These are phyloP conservation scores for Heterotis niloticus DNA, from an alignment of 2,113 vertebrate species.

Conservation along the genomic window DNA sequence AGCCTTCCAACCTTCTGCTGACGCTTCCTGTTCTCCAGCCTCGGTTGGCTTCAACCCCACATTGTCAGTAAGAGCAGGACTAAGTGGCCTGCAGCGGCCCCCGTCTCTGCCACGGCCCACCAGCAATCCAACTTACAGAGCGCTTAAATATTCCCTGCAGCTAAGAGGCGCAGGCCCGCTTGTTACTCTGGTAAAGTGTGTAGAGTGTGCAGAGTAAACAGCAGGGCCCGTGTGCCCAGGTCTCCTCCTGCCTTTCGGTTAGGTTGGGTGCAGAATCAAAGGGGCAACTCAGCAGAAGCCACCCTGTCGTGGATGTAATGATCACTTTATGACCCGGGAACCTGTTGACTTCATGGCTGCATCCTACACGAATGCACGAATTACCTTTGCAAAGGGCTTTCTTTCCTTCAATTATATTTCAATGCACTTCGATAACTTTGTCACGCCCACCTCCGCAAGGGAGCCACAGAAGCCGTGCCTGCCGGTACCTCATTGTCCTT, in stretches of 20 bases:
- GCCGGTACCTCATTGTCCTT: too few relatives aligned
- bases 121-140: background rate
- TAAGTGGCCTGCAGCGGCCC: background rate
- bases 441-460: background rate
- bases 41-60: background rate
- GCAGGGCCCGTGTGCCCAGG: background rate
- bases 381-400: too few relatives aligned
- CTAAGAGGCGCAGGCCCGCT: background rate
- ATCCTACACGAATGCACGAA: too few relatives aligned
- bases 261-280: background rate
- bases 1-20: background rate
- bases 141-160: conserved; percentile 9
- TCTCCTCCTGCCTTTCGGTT: conserved; percentile 13
- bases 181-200: background rate
- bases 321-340: too few relatives aligned
- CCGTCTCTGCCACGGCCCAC: background rate
- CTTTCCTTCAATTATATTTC: too few relatives aligned
- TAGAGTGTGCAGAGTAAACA: background rate
- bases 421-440: too few relatives aligned
- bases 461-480: background rate
- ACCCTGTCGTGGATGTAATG: too few relatives aligned
- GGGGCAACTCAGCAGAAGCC: background rate
- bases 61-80: background rate
- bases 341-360: too few relatives aligned
- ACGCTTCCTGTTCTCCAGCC: background rate